phyloP scores from a whole-genome alignment of 2,888 invertebrate genomes.

The Drosophila austrosaltans region DNA sequence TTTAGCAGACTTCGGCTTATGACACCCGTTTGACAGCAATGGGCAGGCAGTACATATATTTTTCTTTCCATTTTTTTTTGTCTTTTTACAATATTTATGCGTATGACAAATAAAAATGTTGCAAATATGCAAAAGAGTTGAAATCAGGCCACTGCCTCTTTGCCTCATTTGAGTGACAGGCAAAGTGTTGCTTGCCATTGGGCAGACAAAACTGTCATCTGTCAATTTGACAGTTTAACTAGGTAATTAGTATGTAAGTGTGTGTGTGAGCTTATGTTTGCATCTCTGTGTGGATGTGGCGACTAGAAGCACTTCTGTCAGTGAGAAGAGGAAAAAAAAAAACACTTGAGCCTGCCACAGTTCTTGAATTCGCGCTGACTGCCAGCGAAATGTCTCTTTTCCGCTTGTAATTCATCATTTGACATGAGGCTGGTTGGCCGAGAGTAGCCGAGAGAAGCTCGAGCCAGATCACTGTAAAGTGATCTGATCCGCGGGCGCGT shows the following conservation, averaged over 20 bases:
- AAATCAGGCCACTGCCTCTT: conserved; percentile 51
- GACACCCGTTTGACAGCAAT: conserved; percentile 72
- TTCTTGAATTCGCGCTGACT: conserved; percentile 52
- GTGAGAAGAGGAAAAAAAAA: conserved; percentile 64
- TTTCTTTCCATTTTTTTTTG: not conserved
- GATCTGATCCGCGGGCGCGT: conserved; percentile 62
- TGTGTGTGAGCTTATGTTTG: not conserved
- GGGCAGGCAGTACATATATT: conserved; percentile 43
- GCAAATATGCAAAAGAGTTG: conserved; percentile 51
- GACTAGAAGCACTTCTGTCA: conserved; percentile 61
- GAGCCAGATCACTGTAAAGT: conserved; percentile 55
- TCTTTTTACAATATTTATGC: conserved; percentile 50
- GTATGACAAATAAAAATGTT: conserved; percentile 73
- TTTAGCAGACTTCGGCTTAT: conserved; percentile 43
- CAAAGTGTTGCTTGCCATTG: conserved; percentile 67
- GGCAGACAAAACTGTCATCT: conserved; percentile 79
- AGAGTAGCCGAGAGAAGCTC: conserved; percentile 35
- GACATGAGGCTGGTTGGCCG: conserved; percentile 57
- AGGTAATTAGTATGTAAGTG: conserved; percentile 75
- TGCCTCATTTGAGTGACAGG: conserved; percentile 49
- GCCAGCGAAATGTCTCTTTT: conserved; percentile 78
- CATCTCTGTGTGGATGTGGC: conserved; percentile 27
- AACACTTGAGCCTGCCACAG: conserved; percentile 73
- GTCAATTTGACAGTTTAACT: conserved; percentile 82
- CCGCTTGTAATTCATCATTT: conserved; percentile 82